Evolutionary conservation across 1,140 invertebrate species (phyloP).

Genomic region (Drosophila bifasciata): DNA sequence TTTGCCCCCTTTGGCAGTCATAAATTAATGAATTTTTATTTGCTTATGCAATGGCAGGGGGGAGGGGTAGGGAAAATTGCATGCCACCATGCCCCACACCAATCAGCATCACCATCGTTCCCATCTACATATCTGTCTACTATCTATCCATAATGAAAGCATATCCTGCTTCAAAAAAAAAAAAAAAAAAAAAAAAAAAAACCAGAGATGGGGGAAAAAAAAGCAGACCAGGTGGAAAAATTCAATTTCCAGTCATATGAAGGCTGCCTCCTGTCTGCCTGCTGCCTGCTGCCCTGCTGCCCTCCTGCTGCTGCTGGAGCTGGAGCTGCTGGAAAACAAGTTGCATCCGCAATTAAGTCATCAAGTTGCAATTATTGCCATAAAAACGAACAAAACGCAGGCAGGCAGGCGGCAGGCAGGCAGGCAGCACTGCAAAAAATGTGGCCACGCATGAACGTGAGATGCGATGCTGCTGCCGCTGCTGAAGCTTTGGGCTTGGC

Average conservation of each 20-base stretch:
- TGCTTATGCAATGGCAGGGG: constrained; percentile 65
- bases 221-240: constrained; percentile 74
- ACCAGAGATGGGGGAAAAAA: constrained; percentile 28
- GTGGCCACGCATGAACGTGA: constrained; percentile 80
- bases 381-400: constrained; percentile 82
- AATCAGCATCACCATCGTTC: neutral
- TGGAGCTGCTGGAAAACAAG: constrained; percentile 74
- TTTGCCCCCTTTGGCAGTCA: constrained; percentile 63
- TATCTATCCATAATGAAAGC: constrained; percentile 76
- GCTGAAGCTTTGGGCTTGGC: constrained; percentile 20
- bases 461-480: constrained; percentile 53
- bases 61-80: constrained; percentile 71
- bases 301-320: constrained; percentile 15
- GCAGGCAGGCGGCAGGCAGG: constrained; percentile 9
- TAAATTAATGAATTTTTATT: constrained; percentile 82
- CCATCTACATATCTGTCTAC: constrained; percentile 17
- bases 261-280: constrained; percentile 6
- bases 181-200: constrained; percentile 6
- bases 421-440: constrained; percentile 63
- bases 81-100: constrained; percentile 13
- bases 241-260: constrained; percentile 76
- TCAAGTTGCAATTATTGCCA: constrained; percentile 83
- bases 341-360: constrained; percentile 83
- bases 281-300: constrained; percentile 10
- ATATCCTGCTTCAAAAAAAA: constrained; percentile 73